phyloP scores from a whole-genome alignment of 2,797 vertebrate species.

The Pterois miles region DNA sequence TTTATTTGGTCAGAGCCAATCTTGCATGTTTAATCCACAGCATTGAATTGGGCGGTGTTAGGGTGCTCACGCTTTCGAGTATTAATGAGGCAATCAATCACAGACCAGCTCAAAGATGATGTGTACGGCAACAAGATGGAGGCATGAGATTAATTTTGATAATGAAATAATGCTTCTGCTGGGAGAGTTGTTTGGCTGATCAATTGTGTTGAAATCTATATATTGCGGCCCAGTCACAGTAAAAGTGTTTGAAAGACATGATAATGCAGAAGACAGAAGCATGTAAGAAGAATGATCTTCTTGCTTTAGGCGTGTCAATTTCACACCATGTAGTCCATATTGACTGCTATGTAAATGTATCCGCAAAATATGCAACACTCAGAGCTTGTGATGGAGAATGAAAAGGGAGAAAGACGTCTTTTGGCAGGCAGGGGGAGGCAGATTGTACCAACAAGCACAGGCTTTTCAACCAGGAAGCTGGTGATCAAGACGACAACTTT shows the following conservation, averaged over 20 bases:
- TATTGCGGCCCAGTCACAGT: not conserved
- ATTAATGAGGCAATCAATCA: constrained; percentile 77
- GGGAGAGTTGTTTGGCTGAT: not conserved
- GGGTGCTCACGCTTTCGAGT: constrained; percentile 40
- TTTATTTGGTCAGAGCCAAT: constrained; percentile 59
- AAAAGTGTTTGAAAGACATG: not conserved
- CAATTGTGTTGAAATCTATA: not conserved
- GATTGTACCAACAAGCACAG: not conserved
- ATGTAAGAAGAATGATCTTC: not conserved
- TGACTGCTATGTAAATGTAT: not conserved
- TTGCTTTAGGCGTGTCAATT: not conserved
- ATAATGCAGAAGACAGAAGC: not conserved
- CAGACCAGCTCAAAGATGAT: constrained; percentile 36
- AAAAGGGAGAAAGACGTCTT: not conserved
- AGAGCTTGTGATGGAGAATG: not conserved
- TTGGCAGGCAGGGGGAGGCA: not conserved
- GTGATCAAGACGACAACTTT: no score
- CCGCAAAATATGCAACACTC: not conserved
- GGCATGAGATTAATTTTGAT: constrained; percentile 49
- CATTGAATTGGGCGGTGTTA: constrained; percentile 41
- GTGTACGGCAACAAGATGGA: constrained; percentile 30
- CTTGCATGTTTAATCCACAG: constrained; percentile 60
- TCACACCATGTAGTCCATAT: not conserved
- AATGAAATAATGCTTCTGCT: constrained; percentile 47
- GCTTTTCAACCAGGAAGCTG: not conserved